These are phyloP conservation scores for Artemia franciscana DNA, from an alignment of 1,140 invertebrate genomes.

Conservation along the genomic window DNA sequence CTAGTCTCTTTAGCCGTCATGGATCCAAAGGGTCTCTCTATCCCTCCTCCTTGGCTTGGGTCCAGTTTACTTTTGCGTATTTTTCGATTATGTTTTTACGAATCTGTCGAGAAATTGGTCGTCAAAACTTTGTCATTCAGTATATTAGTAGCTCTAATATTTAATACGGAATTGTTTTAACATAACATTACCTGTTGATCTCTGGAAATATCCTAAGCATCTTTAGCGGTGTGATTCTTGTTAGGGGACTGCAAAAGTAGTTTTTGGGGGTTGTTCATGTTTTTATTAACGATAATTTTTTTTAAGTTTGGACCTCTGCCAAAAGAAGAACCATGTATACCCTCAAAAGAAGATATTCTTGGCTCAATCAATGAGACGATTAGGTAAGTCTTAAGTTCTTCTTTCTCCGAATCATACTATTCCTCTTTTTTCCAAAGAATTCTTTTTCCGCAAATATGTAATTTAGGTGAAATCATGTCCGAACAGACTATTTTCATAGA, in stretches of 20 bases:
- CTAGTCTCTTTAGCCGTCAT: neutral
- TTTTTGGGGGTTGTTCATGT: neutral
- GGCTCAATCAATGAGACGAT: conserved; percentile 72
- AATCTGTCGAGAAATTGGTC: neutral
- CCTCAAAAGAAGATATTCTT: conserved; percentile 48
- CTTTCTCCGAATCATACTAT: too few relatives aligned
- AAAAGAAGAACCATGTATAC: conserved; percentile 18
- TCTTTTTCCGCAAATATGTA: too few relatives aligned
- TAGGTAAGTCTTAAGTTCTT: conserved; percentile 33
- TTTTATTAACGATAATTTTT: neutral
- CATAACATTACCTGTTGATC: neutral
- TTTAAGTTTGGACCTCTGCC: conserved; percentile 18
- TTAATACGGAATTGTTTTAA: neutral
- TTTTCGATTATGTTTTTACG: neutral
- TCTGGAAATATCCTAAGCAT: neutral
- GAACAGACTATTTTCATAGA: too few relatives aligned
- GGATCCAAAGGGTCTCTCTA: too few relatives aligned
- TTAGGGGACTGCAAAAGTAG: neutral
- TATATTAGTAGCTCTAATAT: neutral
- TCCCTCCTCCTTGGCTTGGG: too few relatives aligned
- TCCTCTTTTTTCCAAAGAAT: too few relatives aligned
- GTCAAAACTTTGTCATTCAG: neutral
- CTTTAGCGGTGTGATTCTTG: too few relatives aligned
- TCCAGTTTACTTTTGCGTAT: too few relatives aligned
- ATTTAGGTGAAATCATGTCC: too few relatives aligned